Evolutionary conservation across 2,888 invertebrate genomes (phyloP), one percentile per base, ranked within the genome.

Genomic region (Molorchus minor): DNA sequence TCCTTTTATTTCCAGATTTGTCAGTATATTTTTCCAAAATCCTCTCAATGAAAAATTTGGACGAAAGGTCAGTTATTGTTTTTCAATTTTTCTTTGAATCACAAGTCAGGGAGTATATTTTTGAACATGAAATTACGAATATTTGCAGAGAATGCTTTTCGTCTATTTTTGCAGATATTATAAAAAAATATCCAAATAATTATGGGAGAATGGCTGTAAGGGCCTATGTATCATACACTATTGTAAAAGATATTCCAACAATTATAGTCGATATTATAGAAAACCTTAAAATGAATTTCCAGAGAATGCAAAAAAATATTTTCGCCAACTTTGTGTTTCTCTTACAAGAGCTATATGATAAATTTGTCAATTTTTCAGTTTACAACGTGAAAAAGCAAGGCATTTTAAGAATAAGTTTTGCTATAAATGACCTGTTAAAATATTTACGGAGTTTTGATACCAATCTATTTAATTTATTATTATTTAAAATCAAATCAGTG

Each of bases 21-120:
- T 52, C 61, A 1, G 2, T 16, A 2, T 49, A 60, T 30, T 75
- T 75, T 47, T 71, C 55, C 46, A 55, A 61, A 46, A 61, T 65
- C 7, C 29, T 74, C 7, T 61, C 60, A 1, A 7, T 43, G 7
- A 40, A 51, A 5, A 29, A 54, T 29, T 57, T 71, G n/a, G 68
- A 62, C 7, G 72, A 71, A 41, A 65, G 69, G 5, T 61, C 71
- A 4, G 38, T 72, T n/a, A 62, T 71, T 16, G 67, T 70, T n/a
- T 64, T 73, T 16, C 68, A 69, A 35, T 71, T 73, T 58, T 73
- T 75, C 45, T 67, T 62, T 0, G 72, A 73, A 53, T 71, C 73
- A 1, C 69, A 73, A 49, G 36, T 70, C 0, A 68, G 63, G 54
- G 55, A 60, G 21, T 56, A 53, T 12, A 35, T 64, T 2, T 69